Base-by-base conservation (phyloP, 2,888 invertebrate genomes). In the Cosmorhoe ocellata region DNA sequence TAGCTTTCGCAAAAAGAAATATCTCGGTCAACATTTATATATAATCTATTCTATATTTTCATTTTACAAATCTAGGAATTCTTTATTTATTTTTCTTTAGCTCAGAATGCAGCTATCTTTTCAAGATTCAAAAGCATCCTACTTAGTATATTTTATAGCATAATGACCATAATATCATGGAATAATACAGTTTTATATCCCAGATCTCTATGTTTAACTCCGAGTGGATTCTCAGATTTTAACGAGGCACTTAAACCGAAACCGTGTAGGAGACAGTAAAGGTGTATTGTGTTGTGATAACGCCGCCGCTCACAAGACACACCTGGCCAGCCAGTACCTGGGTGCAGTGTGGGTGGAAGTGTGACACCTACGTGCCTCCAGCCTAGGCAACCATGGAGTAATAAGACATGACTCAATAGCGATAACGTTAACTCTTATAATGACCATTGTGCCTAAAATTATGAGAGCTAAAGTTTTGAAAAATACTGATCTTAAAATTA, bases 341-440 rank as follows among this genome's bases (percentile, higher is more conserved):
- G 84, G 77, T 78, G 80, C 79, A 79, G 70, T 64, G 84, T 84
- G 79, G 84, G 87, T 74, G 82, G 78, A 73, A 61, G 64, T 63
- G 72, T 69, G 64, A 71, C 71, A 73, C 72, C 78, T 79, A 79
- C 83, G 75, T 76, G 72, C 43, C 27, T 71, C 67, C 53, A 38
- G 44, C 32, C 42, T 27, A 40, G 40, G 26, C 30, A 42, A 28
- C 47, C 56, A 43, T 45, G 65, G 66, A 75, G 71, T 70, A 75
- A 73, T 68, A 67, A 71, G 70, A 75, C 73, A 71, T 63, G 69
- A 69, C 64, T 57, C 59, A 69, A 73, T 56, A 64, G 56, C 54
- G 52, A 45, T 27, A 22, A 40, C 36, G 26, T 10, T 40, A 26
- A 37, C 34, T 36, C 24, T 24, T 24, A 1, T 24, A 7, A 6